Evolutionary conservation across 2,797 vertebrate genomes (phyloP).

Genomic region (Myotis vivesi): DNA sequence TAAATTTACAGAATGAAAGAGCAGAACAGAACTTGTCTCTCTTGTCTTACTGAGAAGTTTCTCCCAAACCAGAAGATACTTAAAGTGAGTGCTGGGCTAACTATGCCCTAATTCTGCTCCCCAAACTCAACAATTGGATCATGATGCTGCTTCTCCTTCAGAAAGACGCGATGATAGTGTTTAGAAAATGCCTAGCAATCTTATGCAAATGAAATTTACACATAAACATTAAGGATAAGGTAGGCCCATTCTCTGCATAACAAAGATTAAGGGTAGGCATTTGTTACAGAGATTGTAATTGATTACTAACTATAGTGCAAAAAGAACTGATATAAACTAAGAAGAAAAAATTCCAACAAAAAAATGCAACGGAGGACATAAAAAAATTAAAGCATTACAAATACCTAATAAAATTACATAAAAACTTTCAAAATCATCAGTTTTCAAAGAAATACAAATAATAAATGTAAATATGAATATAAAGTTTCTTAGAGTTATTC

Average conservation of each 20-base stretch:
- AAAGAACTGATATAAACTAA: background rate
- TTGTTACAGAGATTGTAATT: background rate
- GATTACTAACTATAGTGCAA: background rate
- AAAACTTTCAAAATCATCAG: background rate
- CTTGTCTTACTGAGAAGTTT: background rate
- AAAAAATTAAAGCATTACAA: background rate
- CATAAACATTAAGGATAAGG: background rate
- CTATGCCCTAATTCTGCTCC: background rate
- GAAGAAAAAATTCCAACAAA: background rate
- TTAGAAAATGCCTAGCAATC: background rate
- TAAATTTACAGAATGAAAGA: background rate
- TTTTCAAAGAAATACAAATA: constrained; percentile 18
- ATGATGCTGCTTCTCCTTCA: background rate
- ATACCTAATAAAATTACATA: background rate
- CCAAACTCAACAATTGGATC: background rate
- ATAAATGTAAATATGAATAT: background rate
- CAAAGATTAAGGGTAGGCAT: constrained; percentile 3
- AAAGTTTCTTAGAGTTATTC: background rate
- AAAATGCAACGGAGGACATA: background rate
- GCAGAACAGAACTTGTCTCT: background rate
- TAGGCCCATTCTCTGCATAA: background rate
- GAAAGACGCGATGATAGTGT: background rate
- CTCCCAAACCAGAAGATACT: background rate
- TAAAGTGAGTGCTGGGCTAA: background rate
- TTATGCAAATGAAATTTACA: background rate